Base-by-base conservation (phyloP, 2,888 invertebrate species). In the Ichneumoninae sp. region DNA sequence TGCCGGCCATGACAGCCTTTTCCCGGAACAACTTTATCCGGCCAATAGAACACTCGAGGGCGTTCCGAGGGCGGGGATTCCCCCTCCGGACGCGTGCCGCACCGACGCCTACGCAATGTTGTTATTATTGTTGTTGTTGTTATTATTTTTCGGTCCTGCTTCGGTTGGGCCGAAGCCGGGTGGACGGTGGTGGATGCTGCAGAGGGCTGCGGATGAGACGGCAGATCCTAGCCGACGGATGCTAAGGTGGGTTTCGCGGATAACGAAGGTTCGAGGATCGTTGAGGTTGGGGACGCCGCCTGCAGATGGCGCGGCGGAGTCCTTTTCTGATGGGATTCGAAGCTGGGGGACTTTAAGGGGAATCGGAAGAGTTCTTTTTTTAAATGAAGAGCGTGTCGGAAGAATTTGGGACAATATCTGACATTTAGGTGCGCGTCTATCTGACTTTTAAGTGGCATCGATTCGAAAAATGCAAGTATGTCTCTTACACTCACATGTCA, bases 1-100 rank as follows among this genome's bases (percentile, higher is more conserved):
- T 88, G 91, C 89, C 92, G 90, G 93, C 92, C 93, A 93, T 93
- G 92, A 90, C 91, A 92, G 93, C 90, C 91, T 91, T 92, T 91
- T 89, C 91, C 89, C 90, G 88, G 83, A 87, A 87, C 89, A 87
- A 88, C 87, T 88, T 90, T 92, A 93, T 93, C 93, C 90, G 92
- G 93, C 93, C 93, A 93, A 93, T 93, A 93, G 93, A 91, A 89
- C 87, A 87, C 88, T 89, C 90, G 92, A 90, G 92, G 93, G 93
- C 93, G 93, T 93, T 92, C 80, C 92, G 89, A 90, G 92, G 87
- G 93, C 92, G 93, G 91, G 86, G 89, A 90, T 91, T 90, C 89
- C 86, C 84, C 74, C 69, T 65, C 80, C 76, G 52, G 47, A 88
- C 88, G 89, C 89, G 81, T 85, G 87, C 84, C 76, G 68, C 79